phyloP scores from a whole-genome alignment of 2,113 vertebrate species.

The Heloderma charlesbogerti region DNA sequence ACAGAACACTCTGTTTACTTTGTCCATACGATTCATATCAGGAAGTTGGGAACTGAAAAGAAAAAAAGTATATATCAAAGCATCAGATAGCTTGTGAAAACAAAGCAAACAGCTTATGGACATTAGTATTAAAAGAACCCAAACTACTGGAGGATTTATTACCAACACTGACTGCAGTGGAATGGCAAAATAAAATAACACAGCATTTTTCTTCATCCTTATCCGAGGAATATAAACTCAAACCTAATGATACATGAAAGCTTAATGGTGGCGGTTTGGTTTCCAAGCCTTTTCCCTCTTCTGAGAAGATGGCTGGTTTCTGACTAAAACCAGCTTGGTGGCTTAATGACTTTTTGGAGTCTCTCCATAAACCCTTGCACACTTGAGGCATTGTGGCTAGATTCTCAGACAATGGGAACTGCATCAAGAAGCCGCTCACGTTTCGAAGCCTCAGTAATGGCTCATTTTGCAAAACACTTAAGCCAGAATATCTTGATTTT shows the following conservation, averaged over 20 bases:
- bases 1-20: constrained; percentile 78
- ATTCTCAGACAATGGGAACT: constrained; percentile 33
- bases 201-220: constrained; percentile 55
- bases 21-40: constrained; percentile 72
- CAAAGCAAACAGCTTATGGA: constrained; percentile 59
- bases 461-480: constrained; percentile 31
- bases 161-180: constrained; percentile 47
- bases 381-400: not conserved
- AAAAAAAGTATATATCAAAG: constrained; percentile 24
- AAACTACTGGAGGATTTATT: constrained; percentile 69
- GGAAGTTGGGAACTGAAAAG: constrained; percentile 48
- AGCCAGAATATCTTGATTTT: constrained; percentile 20
- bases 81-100: constrained; percentile 63
- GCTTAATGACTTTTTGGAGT: not conserved
- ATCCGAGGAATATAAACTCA: constrained; percentile 36
- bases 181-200: constrained; percentile 54
- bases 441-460: constrained; percentile 17
- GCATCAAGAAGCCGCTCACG: not conserved
- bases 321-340: not conserved
- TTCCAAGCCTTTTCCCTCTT: constrained; percentile 29
- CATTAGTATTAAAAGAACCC: constrained; percentile 48
- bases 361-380: not conserved
- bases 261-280: constrained; percentile 26
- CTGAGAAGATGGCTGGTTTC: constrained; percentile 7
- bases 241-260: constrained; percentile 49